These are phyloP conservation scores for Paracanthobrama guichenoti DNA, from an alignment of 2,113 vertebrate species.

Conservation along the genomic window DNA sequence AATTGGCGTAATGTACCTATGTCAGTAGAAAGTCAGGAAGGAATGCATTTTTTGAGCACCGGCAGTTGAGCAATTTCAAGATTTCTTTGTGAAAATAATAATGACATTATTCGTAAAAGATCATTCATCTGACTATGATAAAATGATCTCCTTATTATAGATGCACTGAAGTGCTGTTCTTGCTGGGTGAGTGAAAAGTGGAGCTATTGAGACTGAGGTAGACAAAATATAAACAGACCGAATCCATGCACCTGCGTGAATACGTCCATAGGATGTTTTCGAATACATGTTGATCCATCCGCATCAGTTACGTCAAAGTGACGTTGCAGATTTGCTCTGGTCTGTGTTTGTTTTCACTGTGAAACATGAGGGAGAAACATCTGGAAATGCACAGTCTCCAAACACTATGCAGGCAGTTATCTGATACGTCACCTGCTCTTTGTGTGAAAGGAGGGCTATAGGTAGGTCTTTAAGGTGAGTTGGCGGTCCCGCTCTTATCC, in stretches of 20 bases:
- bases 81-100: background rate
- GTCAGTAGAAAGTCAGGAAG: background rate
- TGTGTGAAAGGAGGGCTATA: background rate
- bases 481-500: background rate
- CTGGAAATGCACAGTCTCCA: conserved; percentile 8
- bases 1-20: background rate
- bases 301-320: background rate
- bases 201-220: background rate
- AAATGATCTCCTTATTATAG: background rate
- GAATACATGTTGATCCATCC: conserved; percentile 17
- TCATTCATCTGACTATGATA: background rate
- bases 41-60: too few species aligned
- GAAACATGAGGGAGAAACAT: background rate
- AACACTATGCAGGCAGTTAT: background rate
- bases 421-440: background rate
- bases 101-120: background rate
- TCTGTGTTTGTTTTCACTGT: conserved; percentile 12
- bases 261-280: background rate
- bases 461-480: conserved; percentile 21
- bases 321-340: background rate
- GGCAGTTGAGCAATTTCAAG: background rate
- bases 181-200: background rate
- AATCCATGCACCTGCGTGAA: conserved; percentile 24
- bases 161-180: background rate
- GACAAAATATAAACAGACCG: conserved; percentile 27